These are phyloP conservation scores for Portevinia maculata DNA, from an alignment of 2,888 invertebrate genomes.

Conservation along the genomic window DNA sequence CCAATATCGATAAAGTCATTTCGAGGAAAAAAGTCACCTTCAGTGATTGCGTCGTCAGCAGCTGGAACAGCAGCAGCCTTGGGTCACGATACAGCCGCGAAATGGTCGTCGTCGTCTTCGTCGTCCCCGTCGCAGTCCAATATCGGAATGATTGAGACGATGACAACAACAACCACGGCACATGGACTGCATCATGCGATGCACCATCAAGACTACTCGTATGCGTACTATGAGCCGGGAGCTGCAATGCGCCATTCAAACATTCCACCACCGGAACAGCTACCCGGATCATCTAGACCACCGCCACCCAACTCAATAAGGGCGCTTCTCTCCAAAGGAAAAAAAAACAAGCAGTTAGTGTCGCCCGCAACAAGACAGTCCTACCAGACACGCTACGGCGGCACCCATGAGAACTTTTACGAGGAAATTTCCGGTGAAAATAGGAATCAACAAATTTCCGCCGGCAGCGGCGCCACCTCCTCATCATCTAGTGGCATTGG, in stretches of 20 bases:
- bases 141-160: slow-evolving; percentile 67
- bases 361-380: slow-evolving; percentile 84
- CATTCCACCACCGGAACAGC: slow-evolving; percentile 85
- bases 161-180: slow-evolving; percentile 57
- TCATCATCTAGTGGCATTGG: slow-evolving; percentile 17
- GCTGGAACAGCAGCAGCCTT: slow-evolving; percentile 29
- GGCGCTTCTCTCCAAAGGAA: slow-evolving; percentile 81
- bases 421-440: slow-evolving; percentile 76
- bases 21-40: slow-evolving; percentile 69
- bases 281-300: slow-evolving; percentile 75
- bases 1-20: slow-evolving; percentile 74
- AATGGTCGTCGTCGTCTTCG: slow-evolving; percentile 57
- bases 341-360: slow-evolving; percentile 81
- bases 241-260: slow-evolving; percentile 86
- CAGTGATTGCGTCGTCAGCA: slow-evolving; percentile 59
- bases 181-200: slow-evolving; percentile 69
- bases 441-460: slow-evolving; percentile 58
- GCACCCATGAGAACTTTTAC: slow-evolving; percentile 80
- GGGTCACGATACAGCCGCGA: slow-evolving; percentile 52
- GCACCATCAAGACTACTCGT: slow-evolving; percentile 87
- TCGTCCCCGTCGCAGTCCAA: slow-evolving; percentile 61
- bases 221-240: slow-evolving; percentile 91
- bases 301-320: slow-evolving; percentile 82
- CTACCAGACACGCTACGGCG: slow-evolving; percentile 90
- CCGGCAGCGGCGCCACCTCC: slow-evolving; percentile 8